A percentile compares a stretch with the other conserved stretches of the same genome.
Evolutionary conservation across 1,140 invertebrate species (phyloP).

Genomic region (Hylyphantes graminicola): DNA sequence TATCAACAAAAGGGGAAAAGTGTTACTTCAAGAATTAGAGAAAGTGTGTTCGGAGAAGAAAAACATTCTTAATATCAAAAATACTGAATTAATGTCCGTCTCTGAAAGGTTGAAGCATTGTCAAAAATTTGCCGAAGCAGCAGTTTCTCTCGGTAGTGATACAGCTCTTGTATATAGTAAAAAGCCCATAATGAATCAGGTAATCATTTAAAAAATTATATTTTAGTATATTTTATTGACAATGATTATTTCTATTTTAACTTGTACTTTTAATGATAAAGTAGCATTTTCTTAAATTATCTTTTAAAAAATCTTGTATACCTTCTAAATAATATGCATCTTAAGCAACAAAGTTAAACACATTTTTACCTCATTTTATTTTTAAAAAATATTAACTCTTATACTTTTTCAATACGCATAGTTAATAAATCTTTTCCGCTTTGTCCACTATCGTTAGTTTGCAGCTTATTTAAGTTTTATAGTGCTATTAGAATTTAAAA

Average conservation of each 20-base stretch:
- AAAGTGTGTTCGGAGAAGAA: constrained; percentile 86
- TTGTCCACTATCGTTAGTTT: too few relatives aligned
- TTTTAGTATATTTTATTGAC: too few relatives aligned
- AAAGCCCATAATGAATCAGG: constrained; percentile 72
- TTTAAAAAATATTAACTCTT: too few relatives aligned
- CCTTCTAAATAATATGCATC: too few relatives aligned
- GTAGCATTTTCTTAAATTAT: not conserved
- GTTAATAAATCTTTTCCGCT: too few relatives aligned
- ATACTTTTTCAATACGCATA: too few relatives aligned
- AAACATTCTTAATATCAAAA: constrained; percentile 84
- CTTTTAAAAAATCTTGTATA: not conserved
- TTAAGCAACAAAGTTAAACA: too few relatives aligned
- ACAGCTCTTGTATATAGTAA: constrained; percentile 86
- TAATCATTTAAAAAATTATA: not conserved
- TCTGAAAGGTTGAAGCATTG: constrained; percentile 87
- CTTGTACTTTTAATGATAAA: not conserved
- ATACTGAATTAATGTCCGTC: constrained; percentile 80
- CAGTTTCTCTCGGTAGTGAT: constrained; percentile 82
- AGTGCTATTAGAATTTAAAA: too few relatives aligned
- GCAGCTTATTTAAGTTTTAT: too few relatives aligned
- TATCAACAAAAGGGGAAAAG: constrained; percentile 83
- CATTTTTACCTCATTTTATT: too few relatives aligned
- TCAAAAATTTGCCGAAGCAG: constrained; percentile 82
- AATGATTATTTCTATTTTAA: too few relatives aligned
- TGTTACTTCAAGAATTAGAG: constrained; percentile 80